phyloP scores from a whole-genome alignment of 1,140 invertebrate genomes.

The Dolichoris vasculosae region DNA sequence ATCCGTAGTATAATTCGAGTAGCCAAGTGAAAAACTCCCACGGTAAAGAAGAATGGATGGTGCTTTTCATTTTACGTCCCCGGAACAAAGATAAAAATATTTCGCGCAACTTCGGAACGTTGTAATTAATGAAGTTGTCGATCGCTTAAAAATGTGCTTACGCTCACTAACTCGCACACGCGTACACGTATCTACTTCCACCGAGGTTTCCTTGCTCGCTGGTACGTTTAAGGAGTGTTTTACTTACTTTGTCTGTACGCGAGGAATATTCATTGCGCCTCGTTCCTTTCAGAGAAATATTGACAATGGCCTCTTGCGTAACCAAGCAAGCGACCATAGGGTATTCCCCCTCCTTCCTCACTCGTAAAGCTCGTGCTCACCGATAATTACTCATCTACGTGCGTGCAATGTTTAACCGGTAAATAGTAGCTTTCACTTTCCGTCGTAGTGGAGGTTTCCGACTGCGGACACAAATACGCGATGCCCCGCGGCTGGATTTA shows the following conservation, averaged over 20 bases:
- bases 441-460: background rate
- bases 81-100: background rate
- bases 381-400: slow-evolving; percentile 45
- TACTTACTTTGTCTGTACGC: background rate
- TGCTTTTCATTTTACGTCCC: background rate
- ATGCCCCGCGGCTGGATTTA: background rate
- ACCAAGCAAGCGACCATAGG: background rate
- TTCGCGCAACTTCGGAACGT: background rate
- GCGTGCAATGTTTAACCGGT: slow-evolving; percentile 57
- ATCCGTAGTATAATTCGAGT: background rate
- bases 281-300: slow-evolving; percentile 38
- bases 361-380: slow-evolving; percentile 19
- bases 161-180: background rate
- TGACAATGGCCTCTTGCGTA: slow-evolving; percentile 46
- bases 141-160: background rate
- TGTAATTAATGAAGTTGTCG: slow-evolving; percentile 27
- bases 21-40: background rate
- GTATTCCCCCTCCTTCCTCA: background rate
- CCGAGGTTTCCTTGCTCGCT: background rate
- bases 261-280: slow-evolving; percentile 31
- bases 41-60: background rate
- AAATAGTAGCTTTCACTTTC: slow-evolving; percentile 59
- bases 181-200: background rate
- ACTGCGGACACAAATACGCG: background rate
- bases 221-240: slow-evolving; percentile 30